Percentiles rank a stretch among this genome's conserved stretches.
phyloP scores from a whole-genome alignment of 2,113 vertebrate species.

The Caranx melampygus region DNA sequence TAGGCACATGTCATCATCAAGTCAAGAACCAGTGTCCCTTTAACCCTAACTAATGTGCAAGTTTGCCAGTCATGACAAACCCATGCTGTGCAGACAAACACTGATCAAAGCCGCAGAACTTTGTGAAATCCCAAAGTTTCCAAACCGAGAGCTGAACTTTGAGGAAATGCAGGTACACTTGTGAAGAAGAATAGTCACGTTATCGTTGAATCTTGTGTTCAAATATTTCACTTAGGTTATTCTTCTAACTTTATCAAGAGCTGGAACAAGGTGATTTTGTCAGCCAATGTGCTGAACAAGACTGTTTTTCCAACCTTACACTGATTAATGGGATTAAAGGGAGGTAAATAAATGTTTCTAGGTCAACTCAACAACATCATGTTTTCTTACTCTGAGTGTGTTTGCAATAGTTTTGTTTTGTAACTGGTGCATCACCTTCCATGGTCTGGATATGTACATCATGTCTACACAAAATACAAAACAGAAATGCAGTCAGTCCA shows the following conservation, averaged over 20 bases:
- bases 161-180: neutral
- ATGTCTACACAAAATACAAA: conserved; percentile 1
- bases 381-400: conserved; percentile 13
- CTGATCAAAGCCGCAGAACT: too few species aligned
- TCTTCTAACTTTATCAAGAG: neutral
- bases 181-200: neutral
- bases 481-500: conserved; percentile 32
- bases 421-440: conserved; percentile 41
- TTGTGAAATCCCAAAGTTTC: too few species aligned
- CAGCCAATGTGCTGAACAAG: neutral
- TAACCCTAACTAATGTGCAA: neutral
- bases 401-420: conserved; percentile 33
- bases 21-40: neutral
- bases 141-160: neutral
- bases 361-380: neutral
- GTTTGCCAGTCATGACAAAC: neutral
- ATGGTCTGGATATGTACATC: conserved; percentile 21
- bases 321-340: neutral
- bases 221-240: neutral
- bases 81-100: neutral
- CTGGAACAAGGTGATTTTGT: neutral
- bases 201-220: neutral
- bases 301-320: conserved; percentile 1
- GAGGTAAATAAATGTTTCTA: neutral
- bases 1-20: conserved; percentile 27